Base-by-base conservation (phyloP, 2,797 vertebrate species). In the Otolemur crassicaudatus region DNA sequence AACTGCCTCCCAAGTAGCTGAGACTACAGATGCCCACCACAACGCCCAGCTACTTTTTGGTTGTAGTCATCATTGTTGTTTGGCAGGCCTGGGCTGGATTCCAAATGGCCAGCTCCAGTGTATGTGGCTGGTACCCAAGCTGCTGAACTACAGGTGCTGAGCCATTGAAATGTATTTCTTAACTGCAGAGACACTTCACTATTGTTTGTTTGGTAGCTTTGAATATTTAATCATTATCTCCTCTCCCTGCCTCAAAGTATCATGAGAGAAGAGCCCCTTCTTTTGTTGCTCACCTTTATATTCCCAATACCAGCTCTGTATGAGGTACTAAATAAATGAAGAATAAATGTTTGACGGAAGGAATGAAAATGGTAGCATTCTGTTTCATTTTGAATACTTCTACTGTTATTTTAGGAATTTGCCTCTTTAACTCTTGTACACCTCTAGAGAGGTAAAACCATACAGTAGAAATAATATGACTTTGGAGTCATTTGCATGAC, bases 301-400 rank as follows among this genome's bases (percentile, higher is more conserved):
- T 95, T 63, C 80, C 58, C 82, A 80, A 43, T 93, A 58, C 27
- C 16, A 80, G 80, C 37, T 9, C 13, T 85, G 58, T 67, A 60
- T 85, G 65, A 58, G 31, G 37, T 95, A 31, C 46, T 93, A 85
- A 90, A 85, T 90, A 90, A 89, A 73, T 85, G 80, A 17, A 73
- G 37, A 90, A 49, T 80, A 72, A 86, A 25, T 81, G 67, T 43
- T 63, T 40, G 58, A 81, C n/a, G 43, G 37, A 90, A 90, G 73
- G 73, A 90, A 81, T 6, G 75, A 75, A 75, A 93, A 80, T 81
- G 58, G 27, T 90, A 58, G 67, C 70, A 88, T 90, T 93, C 37
- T 93, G 56, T 86, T 86, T 86, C n/a, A 90, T 37, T 91, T 87
- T 37, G 46, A 73, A 46, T 91, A 67, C 31, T 90, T 27, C 75